A percentile compares a stretch with the other conserved stretches of the same genome.
Conservation (phyloP, 2,888 invertebrate genomes). For the Hoplodrina blanda region DNA sequence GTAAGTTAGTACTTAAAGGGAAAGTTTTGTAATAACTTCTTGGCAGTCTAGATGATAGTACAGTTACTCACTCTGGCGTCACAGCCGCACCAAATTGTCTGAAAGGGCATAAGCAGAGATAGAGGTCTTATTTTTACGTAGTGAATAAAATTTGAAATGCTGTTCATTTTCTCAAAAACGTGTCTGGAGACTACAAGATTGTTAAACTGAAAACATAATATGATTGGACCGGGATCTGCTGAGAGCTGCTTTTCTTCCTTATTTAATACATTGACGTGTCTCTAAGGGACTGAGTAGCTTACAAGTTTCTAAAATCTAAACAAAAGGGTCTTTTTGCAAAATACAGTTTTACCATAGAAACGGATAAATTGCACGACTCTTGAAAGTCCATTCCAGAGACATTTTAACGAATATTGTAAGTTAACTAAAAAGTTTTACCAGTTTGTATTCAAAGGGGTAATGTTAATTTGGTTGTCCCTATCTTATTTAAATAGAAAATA, state of each 20-base stretch:
- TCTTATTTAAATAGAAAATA: too few species aligned
- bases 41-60: background rate
- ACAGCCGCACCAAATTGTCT: conserved; percentile 36
- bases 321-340: background rate
- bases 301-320: too few species aligned
- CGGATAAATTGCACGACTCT: too few species aligned
- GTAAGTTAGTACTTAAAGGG: too few species aligned
- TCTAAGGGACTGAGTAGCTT: background rate
- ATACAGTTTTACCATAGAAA: too few species aligned
- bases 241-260: background rate
- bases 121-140: background rate
- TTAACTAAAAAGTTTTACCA: too few species aligned
- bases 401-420: too few species aligned
- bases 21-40: too few species aligned
- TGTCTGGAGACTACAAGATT: background rate
- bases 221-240: background rate
- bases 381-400: too few species aligned
- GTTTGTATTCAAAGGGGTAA: too few species aligned
- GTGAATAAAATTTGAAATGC: background rate
- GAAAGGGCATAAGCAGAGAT: conserved; percentile 18
- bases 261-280: background rate
- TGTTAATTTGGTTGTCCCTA: too few species aligned
- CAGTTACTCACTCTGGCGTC: conserved; percentile 49
- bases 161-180: background rate
- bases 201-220: background rate